These are phyloP conservation scores for Hydra vulgaris DNA, from an alignment of 30 jellyfish, hydroid and myxozoan genomes.

Conservation along the genomic window DNA sequence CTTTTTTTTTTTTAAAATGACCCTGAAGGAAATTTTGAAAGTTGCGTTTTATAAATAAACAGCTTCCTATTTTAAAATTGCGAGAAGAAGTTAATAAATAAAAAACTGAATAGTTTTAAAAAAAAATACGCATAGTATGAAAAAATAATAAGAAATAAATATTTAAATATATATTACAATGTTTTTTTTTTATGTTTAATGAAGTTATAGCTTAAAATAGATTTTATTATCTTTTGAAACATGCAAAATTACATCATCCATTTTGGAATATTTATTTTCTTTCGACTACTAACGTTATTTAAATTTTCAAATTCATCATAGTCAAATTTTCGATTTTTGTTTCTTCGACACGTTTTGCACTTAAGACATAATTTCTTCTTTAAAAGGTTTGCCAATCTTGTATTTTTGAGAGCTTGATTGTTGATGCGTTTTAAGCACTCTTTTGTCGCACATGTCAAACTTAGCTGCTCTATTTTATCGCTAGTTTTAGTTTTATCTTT, in stretches of 20 bases:
- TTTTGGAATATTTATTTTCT: neutral
- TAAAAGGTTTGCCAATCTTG: neutral
- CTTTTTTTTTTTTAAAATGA: too few relatives aligned
- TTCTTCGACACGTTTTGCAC: conserved; percentile 1
- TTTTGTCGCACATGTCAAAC: neutral
- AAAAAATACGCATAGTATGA: neutral
- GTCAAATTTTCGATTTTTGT: neutral
- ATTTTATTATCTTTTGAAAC: neutral
- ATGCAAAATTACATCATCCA: neutral
- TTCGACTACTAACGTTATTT: neutral
- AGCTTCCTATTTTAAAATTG: neutral
- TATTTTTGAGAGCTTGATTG: neutral
- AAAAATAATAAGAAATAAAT: too few relatives aligned
- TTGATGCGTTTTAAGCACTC: conserved; percentile 11
- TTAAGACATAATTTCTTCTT: neutral
- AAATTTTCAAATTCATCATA: neutral
- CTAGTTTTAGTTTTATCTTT: neutral
- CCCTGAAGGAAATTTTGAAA: too few relatives aligned
- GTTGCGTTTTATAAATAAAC: neutral
- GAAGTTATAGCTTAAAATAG: neutral
- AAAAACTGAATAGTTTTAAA: neutral
- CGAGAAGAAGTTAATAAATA: neutral
- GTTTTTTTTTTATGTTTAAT: neutral
- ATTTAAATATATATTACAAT: neutral
- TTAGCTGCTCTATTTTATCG: neutral